Conservation (phyloP, 2,797 vertebrate genomes). For the Malacoraja senta region DNA sequence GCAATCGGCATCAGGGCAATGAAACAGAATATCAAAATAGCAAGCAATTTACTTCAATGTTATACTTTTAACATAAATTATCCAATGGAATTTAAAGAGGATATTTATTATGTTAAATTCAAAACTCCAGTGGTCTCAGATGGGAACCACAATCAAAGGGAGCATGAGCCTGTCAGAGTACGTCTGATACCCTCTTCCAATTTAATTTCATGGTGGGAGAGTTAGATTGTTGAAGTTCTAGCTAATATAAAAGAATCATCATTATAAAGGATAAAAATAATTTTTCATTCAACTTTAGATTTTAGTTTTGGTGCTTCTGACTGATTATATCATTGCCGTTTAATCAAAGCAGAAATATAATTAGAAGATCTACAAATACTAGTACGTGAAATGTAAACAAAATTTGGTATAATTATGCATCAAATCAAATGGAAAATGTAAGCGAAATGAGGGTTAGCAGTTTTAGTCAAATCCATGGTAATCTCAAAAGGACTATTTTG, state of each 20-base stretch:
- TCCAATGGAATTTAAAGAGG: not conserved
- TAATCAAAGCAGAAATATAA: not conserved
- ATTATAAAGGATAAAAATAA: not conserved
- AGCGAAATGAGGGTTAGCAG: not conserved
- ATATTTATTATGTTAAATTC: not conserved
- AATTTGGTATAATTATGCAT: not conserved
- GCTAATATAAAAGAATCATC: not conserved
- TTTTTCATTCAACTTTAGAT: not conserved
- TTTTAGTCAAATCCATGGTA: not conserved
- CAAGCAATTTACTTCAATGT: not conserved
- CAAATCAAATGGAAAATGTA: not conserved
- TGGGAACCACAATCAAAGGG: not conserved
- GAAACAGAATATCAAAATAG: not conserved
- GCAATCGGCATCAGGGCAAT: not conserved
- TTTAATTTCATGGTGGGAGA: not conserved
- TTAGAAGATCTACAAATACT: not conserved
- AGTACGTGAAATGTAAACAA: not conserved
- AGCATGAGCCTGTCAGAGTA: not conserved
- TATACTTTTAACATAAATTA: not conserved
- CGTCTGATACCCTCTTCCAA: not conserved
- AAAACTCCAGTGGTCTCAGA: not conserved
- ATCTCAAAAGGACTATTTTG: not conserved
- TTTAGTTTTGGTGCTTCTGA: not conserved
- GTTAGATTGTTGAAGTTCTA: not conserved
- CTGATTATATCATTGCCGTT: not conserved